phyloP scores from a whole-genome alignment of 2,797 vertebrate species.

The Lemur catta region DNA sequence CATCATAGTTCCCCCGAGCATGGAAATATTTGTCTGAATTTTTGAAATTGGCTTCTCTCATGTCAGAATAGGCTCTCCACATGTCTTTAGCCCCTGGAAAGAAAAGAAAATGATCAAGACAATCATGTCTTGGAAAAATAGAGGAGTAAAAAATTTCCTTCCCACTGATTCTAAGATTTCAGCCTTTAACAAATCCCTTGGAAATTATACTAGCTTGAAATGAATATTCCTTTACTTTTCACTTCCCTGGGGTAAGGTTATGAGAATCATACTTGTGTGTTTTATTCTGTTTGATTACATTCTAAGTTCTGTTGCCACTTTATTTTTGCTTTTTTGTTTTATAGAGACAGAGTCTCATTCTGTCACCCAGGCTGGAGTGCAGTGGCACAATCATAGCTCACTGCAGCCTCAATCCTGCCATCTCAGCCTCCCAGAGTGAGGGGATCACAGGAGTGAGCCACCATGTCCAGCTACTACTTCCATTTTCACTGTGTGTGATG shows the following conservation, averaged over 20 bases:
- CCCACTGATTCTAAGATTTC: neutral
- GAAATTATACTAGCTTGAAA: neutral
- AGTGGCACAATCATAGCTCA: neutral
- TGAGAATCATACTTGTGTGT: neutral
- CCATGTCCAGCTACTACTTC: neutral
- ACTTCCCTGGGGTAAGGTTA: no score
- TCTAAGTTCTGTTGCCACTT: neutral
- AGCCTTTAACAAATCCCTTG: neutral
- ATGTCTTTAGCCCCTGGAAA: constrained; percentile 61
- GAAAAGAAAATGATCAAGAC: neutral
- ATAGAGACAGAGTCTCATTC: neutral
- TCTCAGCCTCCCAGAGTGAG: neutral
- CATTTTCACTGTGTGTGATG: neutral
- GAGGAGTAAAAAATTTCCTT: neutral
- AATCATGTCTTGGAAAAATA: neutral
- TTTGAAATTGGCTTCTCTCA: constrained; percentile 65
- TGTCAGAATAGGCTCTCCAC: constrained; percentile 64
- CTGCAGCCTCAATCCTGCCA: neutral
- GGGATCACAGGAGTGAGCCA: neutral
- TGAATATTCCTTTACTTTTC: neutral
- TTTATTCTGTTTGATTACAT: neutral
- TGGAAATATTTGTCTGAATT: constrained; percentile 70
- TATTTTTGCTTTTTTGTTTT: neutral
- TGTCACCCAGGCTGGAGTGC: neutral
- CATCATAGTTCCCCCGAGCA: constrained; percentile 59